Evolutionary conservation across 2,113 vertebrate species (phyloP).

Genomic region (Plecturocebus donacophilus): DNA sequence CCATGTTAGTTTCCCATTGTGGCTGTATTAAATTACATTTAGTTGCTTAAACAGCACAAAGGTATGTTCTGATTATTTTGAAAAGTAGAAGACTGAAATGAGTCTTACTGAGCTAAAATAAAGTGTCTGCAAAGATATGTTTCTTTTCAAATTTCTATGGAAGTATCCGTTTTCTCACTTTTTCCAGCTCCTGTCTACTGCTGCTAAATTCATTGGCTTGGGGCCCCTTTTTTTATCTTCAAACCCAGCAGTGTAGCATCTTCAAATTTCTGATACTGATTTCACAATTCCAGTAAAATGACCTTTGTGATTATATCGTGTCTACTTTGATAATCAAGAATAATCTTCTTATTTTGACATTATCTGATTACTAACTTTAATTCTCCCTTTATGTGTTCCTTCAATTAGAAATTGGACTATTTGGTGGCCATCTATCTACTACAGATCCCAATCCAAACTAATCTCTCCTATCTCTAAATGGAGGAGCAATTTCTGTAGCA

Average conservation of each 20-base stretch:
- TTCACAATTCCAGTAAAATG: background rate
- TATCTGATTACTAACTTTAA: background rate
- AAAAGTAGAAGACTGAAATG: background rate
- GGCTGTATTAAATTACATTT: background rate
- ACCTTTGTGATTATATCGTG: background rate
- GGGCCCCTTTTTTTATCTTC: background rate
- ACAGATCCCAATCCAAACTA: background rate
- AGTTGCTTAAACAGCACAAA: background rate
- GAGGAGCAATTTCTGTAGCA: background rate
- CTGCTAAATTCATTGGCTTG: background rate
- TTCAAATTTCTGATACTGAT: background rate
- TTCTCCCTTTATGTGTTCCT: background rate
- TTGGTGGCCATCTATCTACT: background rate
- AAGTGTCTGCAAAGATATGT: background rate
- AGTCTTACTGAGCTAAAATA: background rate
- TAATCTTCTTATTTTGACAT: background rate
- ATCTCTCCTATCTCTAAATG: background rate
- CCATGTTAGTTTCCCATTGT: background rate
- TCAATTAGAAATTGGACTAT: background rate
- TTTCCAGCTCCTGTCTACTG: background rate
- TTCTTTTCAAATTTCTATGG: background rate
- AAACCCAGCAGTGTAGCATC: background rate
- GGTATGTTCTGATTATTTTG: background rate
- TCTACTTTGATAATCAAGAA: background rate
- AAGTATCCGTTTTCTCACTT: background rate